Conservation (phyloP, 2,113 vertebrate genomes). For the Periophthalmus modestus region DNA sequence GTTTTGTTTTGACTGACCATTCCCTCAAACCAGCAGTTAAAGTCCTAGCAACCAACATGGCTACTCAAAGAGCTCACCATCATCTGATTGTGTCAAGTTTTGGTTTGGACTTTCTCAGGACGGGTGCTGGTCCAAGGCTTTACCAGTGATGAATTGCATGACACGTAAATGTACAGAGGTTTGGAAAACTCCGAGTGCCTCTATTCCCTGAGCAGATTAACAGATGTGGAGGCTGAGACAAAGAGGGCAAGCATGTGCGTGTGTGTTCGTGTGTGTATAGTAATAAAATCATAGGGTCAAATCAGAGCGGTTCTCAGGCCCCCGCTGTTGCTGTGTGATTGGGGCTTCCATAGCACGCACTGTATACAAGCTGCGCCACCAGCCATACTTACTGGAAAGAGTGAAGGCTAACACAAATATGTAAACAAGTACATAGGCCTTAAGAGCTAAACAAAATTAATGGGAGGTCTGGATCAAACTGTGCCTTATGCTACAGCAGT, state of each 20-base stretch:
- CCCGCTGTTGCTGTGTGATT: constrained; percentile 75
- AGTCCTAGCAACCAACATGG: constrained; percentile 10
- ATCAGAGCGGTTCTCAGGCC: constrained; percentile 75
- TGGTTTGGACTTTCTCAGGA: constrained; percentile 62
- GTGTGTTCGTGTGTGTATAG: constrained; percentile 56
- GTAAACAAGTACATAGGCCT: constrained; percentile 73
- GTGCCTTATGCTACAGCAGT: constrained; percentile 54
- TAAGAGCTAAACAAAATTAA: constrained; percentile 73
- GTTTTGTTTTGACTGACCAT: constrained; percentile 25
- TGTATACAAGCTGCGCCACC: constrained; percentile 33
- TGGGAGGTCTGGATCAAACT: constrained; percentile 74
- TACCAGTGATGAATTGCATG: constrained; percentile 71
- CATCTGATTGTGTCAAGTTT: constrained; percentile 54
- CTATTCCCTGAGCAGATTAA: constrained; percentile 78
- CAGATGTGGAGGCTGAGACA: constrained; percentile 70
- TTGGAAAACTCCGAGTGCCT: constrained; percentile 69
- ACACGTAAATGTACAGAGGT: constrained; percentile 73
- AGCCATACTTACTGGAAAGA: constrained; percentile 70
- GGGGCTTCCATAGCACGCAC: constrained; percentile 28
- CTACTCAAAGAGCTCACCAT: constrained; percentile 54
- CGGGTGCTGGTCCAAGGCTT: constrained; percentile 55
- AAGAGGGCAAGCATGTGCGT: constrained; percentile 36
- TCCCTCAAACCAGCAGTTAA: constrained; percentile 42
- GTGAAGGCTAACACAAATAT: constrained; percentile 73
- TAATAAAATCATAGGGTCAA: constrained; percentile 80